Base-by-base conservation (phyloP, 2,888 invertebrate genomes). In the Eupithecia abbreviata region DNA sequence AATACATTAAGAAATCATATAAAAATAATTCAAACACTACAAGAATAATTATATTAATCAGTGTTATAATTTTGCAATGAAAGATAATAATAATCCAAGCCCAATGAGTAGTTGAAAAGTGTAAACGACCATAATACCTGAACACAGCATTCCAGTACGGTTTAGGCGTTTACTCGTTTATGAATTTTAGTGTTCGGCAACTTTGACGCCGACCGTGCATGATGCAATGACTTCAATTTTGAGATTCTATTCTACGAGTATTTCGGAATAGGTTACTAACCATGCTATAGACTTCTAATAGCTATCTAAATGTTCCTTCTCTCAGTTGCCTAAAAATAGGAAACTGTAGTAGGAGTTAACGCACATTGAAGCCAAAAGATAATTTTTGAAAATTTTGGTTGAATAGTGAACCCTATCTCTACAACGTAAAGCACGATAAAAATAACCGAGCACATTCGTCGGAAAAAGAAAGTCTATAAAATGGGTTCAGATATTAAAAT, bases 31-130 rank as follows among this genome's bases (percentile, higher is more conserved):
- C 4, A 65, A 65, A 65, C 5, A 41, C 2, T 41, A 30, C 2
- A 2, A 13, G 2, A 66, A 43, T 30, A 7, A 42, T 41, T 43
- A 12, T 42, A 74, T 55, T 30, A 47, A 69, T 75, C 30, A 30
- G 42, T 43, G 67, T 71, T 49, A 43, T 42, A 68, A 79, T 75
- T 79, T 77, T 75, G 75, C 78, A 81, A 82, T 79, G 81, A 82
- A 78, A 72, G 51, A 71, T 67, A 12, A 12, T 58, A 66, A 71
- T 69, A 49, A 71, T 69, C 55, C 68, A 70, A 43, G 72, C 62
- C 45, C 71, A 77, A 79, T 74, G 72, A 76, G 42, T 62, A 72
- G 70, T 45, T 73, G 43, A 15, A 70, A n/a, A 42, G 41, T 43
- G n/a, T 42, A 13, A 68, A 43, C 68, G 43, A 67, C 66, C 4